phyloP scores from a whole-genome alignment of 2,888 invertebrate genomes.

The Disparrhopalites patrizii region DNA sequence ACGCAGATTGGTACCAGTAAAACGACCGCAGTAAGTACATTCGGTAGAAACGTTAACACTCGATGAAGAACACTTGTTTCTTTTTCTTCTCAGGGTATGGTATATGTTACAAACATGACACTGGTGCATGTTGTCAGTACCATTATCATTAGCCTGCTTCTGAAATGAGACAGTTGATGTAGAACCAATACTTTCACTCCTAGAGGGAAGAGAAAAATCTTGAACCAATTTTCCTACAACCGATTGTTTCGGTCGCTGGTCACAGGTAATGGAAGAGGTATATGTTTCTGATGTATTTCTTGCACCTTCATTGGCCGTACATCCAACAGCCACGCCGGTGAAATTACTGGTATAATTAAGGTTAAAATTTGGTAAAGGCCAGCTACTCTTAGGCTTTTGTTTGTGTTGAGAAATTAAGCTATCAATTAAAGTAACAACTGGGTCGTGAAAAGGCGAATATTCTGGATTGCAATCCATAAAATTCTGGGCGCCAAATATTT shows the following conservation, averaged over 20 bases:
- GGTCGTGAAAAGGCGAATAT: slow-evolving; percentile 9
- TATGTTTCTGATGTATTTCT: neutral
- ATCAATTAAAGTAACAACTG: neutral
- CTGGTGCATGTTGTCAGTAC: neutral
- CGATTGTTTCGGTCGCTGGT: neutral
- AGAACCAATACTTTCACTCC: no score
- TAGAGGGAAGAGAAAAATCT: no score
- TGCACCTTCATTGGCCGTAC: neutral
- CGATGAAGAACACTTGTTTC: neutral
- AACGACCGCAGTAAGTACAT: slow-evolving; percentile 15
- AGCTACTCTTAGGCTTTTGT: neutral
- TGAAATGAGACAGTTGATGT: neutral
- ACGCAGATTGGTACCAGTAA: slow-evolving; percentile 15
- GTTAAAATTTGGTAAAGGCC: neutral
- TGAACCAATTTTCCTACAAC: neutral
- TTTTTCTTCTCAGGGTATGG: neutral
- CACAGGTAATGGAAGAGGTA: neutral
- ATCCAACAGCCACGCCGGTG: neutral
- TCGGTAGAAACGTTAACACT: slow-evolving; percentile 13
- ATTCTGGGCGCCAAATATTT: slow-evolving; percentile 20
- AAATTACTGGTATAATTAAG: neutral
- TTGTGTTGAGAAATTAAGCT: neutral
- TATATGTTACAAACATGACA: slow-evolving; percentile 22
- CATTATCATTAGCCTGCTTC: neutral
- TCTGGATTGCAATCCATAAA: slow-evolving; percentile 18